Base-by-base conservation (phyloP, 2,113 vertebrate species). In the Macquaria ambigua region DNA sequence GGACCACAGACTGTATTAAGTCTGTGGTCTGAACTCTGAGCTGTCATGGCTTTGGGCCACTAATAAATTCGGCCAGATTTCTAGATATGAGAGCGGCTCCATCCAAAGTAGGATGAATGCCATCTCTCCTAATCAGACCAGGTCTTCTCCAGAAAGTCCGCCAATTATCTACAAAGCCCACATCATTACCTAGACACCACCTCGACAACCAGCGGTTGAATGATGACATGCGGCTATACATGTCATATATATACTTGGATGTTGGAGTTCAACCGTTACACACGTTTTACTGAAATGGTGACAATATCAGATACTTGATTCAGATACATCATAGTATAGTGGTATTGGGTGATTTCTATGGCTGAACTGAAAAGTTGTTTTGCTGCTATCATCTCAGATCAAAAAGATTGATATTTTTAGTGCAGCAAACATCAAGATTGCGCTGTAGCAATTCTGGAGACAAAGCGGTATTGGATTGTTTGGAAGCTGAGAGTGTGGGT, bases 321-420 rank as follows among this genome's bases (percentile, higher is more conserved):
- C 20, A 80, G 46, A 66, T 77, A 3, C 10, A 18, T 52, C 15
- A 50, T 7, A n/a, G 31, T 53, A 66, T 61, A 31, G 63, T 59
- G 6, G 11, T 8, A 58, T 43, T 77, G 68, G 37, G 14, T 12
- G 21, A 77, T 74, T 90, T 58, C 28, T 56, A 6, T 52, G 56
- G 63, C 58, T 59, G 39, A 70, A 34, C 46, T 66, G 73, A 56
- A 63, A 83, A 56, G 67, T 20, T 1, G 56, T 48, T 56, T 71
- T 52, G 48, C 50, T 70, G 59, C 66, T 87, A 69, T 88, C 46
- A 55, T 83, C 84, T 77, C 12, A 62, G 34, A 84, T 88, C 48
- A 75, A 83, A 79, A 84, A 70, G 63, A 86, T 34, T 77, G 39
- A 80, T 89, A 53, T 79, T 61, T 37, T 83, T 58, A 64, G 63